These are phyloP conservation scores for Drosophila colorata DNA, from an alignment of 2,888 invertebrate genomes.

Conservation along the genomic window DNA sequence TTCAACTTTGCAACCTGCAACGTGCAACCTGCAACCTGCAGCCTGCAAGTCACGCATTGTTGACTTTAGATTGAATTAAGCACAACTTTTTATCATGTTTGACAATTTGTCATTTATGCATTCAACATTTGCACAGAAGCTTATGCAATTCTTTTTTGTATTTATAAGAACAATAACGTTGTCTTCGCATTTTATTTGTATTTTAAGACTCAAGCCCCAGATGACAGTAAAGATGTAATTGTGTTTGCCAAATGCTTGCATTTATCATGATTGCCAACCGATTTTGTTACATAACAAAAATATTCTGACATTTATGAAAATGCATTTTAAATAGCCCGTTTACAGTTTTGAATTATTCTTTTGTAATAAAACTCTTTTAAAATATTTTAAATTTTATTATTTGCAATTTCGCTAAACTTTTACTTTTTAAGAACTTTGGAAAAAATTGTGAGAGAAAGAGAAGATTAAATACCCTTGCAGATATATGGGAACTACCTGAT, in stretches of 20 bases:
- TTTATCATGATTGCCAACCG: neutral
- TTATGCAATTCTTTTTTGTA: conserved; percentile 24
- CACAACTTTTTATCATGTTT: conserved; percentile 31
- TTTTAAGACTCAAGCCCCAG: neutral
- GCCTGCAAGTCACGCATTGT: conserved; percentile 60
- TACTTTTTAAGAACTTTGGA: too few relatives aligned
- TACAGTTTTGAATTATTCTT: too few relatives aligned
- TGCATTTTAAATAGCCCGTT: too few relatives aligned
- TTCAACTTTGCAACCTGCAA: conserved; percentile 16
- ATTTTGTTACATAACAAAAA: neutral
- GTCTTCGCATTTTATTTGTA: neutral
- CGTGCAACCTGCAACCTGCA: conserved; percentile 26
- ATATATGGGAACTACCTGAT: too few relatives aligned
- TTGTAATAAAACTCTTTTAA: too few relatives aligned
- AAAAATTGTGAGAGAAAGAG: too few relatives aligned
- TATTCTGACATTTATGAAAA: too few relatives aligned
- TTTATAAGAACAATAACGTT: conserved; percentile 21
- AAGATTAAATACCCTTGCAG: too few relatives aligned
- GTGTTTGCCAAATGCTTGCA: neutral
- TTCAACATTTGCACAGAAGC: conserved; percentile 25
- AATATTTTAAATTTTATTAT: too few relatives aligned
- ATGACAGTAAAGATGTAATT: conserved; percentile 2
- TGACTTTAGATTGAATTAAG: conserved; percentile 69
- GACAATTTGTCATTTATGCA: conserved; percentile 34
- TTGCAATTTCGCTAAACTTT: too few relatives aligned